Evolutionary conservation across 2,797 vertebrate species (phyloP), one percentile per base, ranked within the genome.

Genomic region (Enteromius trimaculatus): DNA sequence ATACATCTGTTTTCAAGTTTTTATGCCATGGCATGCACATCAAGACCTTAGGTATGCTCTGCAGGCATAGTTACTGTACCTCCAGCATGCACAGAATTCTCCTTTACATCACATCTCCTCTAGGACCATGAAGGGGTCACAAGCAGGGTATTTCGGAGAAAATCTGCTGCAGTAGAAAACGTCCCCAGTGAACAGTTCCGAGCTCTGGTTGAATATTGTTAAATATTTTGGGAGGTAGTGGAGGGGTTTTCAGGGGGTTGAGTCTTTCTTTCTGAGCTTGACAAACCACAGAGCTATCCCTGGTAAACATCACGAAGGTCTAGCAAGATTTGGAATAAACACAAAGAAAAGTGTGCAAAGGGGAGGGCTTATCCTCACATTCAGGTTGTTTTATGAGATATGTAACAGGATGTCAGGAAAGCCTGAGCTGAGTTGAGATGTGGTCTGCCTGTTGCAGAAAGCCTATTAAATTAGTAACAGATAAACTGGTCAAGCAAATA

Each of bases 231-330:
- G 23, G 58, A 75, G 70, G 64, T 81, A 65, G 84, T 79, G 62
- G 44, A 79, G 47, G 23, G 21, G n/a, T 37, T 74, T 78, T 77
- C 39, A 44, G 74, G 77, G 58, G 77, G 68, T 60, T 68, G 77
- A 64, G 31, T 81, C 71, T 81, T 70, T 84, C 81, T 82, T 62
- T 77, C 65, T 49, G 66, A 71, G 83, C 87, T 85, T 92, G 93
- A 94, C 84, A 84, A 88, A 92, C 89, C 84, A 75, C 92, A 94
- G 93, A 89, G 60, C 53, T 17, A 78, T 68, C 81, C 88, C 92
- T 93, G 92, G 86, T 65, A 86, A 90, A 85, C 74, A 86, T 94
- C 92, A 89, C 85, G 23, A 69, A 80, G 88, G 88, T 80, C 26
- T 68, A 60, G 82, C 80, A 87, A 87, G 89, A 89, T 85, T 86